Conservation (phyloP, 2,113 vertebrate genomes). For the Nerophis lumbriciformis region DNA sequence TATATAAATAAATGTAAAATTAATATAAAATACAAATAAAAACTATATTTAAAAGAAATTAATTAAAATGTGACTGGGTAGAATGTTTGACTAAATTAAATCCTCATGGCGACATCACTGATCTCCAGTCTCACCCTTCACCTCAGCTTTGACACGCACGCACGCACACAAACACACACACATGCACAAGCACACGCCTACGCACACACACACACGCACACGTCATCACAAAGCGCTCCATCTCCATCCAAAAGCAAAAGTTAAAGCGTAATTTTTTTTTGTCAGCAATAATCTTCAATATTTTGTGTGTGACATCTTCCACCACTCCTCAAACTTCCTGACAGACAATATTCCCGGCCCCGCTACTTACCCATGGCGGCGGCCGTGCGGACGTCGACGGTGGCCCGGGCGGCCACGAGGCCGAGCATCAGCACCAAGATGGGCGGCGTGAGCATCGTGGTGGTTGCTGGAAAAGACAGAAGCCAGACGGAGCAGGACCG, state of each 20-base stretch:
- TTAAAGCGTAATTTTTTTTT: background rate
- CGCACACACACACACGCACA: slow-evolving; percentile 5
- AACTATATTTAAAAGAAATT: too few species aligned
- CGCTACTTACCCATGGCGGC: slow-evolving; percentile 72
- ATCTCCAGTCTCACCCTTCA: slow-evolving; percentile 60
- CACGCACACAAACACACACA: background rate
- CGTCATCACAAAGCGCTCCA: background rate
- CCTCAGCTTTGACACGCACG: slow-evolving; percentile 26
- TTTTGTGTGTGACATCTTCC: too few species aligned
- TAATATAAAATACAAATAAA: too few species aligned
- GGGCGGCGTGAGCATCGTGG: slow-evolving; percentile 51
- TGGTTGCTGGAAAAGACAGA: slow-evolving; percentile 30
- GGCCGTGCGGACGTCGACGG: slow-evolving; percentile 59
- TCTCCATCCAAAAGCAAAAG: background rate
- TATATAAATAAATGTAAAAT: too few species aligned
- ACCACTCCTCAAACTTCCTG: too few species aligned
- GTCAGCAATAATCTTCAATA: too few species aligned
- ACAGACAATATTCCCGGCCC: too few species aligned
- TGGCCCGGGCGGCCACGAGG: slow-evolving; percentile 66
- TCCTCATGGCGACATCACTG: slow-evolving; percentile 15
- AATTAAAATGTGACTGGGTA: too few species aligned
- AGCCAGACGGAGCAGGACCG: slow-evolving; percentile 23
- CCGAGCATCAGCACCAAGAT: slow-evolving; percentile 67
- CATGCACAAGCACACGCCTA: slow-evolving; percentile 5
- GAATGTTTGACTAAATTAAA: too few species aligned